Evolutionary conservation across 2,113 vertebrate genomes (phyloP).

Genomic region (Hemiprocne comata): DNA sequence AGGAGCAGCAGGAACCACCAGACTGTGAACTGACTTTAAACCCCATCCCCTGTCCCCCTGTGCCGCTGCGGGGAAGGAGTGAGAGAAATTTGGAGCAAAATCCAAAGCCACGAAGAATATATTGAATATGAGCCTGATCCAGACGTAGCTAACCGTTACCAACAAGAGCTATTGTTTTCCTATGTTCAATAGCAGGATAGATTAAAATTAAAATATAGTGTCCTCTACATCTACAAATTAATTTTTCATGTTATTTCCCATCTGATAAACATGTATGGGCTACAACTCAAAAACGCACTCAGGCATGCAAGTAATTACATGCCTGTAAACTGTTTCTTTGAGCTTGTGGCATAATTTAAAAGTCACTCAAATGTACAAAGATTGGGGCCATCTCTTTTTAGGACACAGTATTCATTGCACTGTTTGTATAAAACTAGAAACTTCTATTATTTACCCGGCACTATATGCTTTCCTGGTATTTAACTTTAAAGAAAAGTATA

Average conservation of each 20-base stretch:
- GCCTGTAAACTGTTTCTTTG: background rate
- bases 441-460: background rate
- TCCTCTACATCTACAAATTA: background rate
- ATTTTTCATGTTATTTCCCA: background rate
- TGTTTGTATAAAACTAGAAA: background rate
- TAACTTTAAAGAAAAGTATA: background rate
- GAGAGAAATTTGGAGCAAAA: background rate
- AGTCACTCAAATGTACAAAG: background rate
- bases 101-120: background rate
- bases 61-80: too few relatives aligned
- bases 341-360: background rate
- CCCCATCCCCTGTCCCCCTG: too few relatives aligned
- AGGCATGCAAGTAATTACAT: background rate
- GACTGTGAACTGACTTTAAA: too few relatives aligned
- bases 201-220: background rate
- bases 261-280: background rate
- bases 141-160: background rate
- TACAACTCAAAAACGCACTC: background rate
- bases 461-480: background rate
- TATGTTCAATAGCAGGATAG: background rate
- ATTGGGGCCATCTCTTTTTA: background rate
- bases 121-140: background rate
- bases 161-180: background rate
- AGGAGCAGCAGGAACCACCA: too few relatives aligned
- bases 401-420: background rate